Evolutionary conservation across 2,113 vertebrate species (phyloP).

Genomic region (Apistogramma diplotaenia): DNA sequence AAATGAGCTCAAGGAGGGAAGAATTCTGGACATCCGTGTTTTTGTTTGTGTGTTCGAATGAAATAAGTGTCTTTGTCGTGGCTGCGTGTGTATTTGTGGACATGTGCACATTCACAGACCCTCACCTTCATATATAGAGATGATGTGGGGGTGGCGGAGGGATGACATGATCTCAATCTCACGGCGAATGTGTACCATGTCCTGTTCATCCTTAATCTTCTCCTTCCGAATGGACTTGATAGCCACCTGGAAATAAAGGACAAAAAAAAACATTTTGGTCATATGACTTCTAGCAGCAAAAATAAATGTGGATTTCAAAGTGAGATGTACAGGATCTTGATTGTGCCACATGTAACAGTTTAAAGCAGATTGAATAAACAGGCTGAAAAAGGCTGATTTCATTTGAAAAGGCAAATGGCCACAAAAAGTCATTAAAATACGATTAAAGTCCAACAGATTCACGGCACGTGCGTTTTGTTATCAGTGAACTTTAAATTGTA

Average conservation of each 20-base stretch:
- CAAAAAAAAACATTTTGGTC: conserved; percentile 1
- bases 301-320: background rate
- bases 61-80: conserved; percentile 2
- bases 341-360: background rate
- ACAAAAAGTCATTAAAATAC: background rate
- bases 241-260: conserved; percentile 84
- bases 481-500: conserved; percentile 37
- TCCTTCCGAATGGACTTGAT: conserved; percentile 99
- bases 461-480: conserved; percentile 17
- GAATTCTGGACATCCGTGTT: conserved; percentile 6
- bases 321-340: background rate
- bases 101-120: background rate
- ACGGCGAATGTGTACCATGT: conserved; percentile 98
- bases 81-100: background rate
- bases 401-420: background rate
- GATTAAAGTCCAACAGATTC: background rate
- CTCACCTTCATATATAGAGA: conserved; percentile 98
- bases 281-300: background rate
- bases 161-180: conserved; percentile 99
- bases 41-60: conserved; percentile 26
- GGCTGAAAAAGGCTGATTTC: background rate
- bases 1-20: conserved; percentile 4
- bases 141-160: conserved; percentile 97
- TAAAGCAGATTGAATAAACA: background rate
- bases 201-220: conserved; percentile 98